These are phyloP conservation scores for Cerastis rubricosa DNA, from an alignment of 2,888 invertebrate genomes.

Conservation along the genomic window DNA sequence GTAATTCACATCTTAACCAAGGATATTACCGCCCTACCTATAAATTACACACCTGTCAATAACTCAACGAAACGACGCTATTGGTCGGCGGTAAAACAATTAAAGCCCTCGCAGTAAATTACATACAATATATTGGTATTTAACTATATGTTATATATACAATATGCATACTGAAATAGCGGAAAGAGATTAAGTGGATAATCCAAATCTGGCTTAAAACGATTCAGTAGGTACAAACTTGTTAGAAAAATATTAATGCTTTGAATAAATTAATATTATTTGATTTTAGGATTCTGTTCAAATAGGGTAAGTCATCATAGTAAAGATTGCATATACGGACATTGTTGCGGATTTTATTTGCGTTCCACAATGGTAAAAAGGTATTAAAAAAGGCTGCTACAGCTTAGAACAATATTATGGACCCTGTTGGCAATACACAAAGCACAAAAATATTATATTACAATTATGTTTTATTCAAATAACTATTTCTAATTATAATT, in stretches of 20 bases:
- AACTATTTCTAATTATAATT: too few species aligned
- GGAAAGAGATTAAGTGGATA: neutral
- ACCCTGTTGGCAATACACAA: too few species aligned
- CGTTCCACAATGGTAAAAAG: too few species aligned
- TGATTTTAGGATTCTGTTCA: neutral
- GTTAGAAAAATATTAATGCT: neutral
- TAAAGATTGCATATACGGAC: neutral
- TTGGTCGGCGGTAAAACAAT: conserved; percentile 56
- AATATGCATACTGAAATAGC: neutral
- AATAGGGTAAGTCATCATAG: neutral
- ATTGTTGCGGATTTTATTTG: neutral
- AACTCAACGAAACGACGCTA: conserved; percentile 28
- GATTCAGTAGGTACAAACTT: neutral
- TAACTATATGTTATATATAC: neutral
- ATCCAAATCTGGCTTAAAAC: conserved; percentile 19
- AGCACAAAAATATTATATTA: too few species aligned
- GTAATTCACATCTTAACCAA: conserved; percentile 24
- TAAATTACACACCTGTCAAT: conserved; percentile 53
- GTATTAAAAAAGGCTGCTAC: too few species aligned
- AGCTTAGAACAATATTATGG: too few species aligned
- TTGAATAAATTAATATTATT: neutral
- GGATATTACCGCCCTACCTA: conserved; percentile 46
- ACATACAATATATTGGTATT: conserved; percentile 15
- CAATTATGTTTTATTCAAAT: too few species aligned
- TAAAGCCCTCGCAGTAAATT: conserved; percentile 44